Conservation (phyloP, 2,113 vertebrate genomes). For the Nasalis larvatus region DNA sequence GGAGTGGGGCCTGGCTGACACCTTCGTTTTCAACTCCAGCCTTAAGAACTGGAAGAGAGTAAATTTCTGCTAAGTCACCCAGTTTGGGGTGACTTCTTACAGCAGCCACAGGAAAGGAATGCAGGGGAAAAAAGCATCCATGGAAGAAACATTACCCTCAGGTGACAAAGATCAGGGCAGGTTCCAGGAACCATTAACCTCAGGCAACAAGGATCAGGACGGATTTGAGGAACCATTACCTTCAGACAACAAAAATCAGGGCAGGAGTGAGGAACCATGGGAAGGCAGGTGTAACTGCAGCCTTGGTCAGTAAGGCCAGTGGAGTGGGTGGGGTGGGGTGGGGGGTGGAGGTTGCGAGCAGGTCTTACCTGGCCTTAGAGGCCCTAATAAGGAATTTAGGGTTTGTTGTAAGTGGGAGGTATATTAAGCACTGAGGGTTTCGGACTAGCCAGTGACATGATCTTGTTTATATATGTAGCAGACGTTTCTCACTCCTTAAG, state of each 20-base stretch:
- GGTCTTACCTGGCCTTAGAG: background rate
- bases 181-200: background rate
- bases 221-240: too few relatives aligned
- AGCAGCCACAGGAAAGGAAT: background rate
- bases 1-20: background rate
- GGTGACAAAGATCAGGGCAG: too few relatives aligned
- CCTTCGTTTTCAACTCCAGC: background rate
- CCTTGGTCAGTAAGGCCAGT: background rate
- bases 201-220: too few relatives aligned
- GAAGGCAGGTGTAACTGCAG: too few relatives aligned
- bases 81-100: background rate
- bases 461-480: background rate
- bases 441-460: too few relatives aligned
- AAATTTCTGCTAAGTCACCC: background rate
- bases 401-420: background rate
- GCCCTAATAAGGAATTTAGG: rapidly evolving
- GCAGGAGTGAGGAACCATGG: background rate
- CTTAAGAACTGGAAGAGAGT: background rate
- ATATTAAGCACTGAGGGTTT: background rate
- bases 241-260: background rate
- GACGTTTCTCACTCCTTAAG: background rate
- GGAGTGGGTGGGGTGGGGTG: too few relatives aligned
- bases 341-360: background rate
- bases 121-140: background rate
- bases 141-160: too few relatives aligned